A percentile compares a stretch with the other conserved stretches of the same genome.
Conservation (phyloP, 2,888 invertebrate genomes). For the Folsomia manolachei region DNA sequence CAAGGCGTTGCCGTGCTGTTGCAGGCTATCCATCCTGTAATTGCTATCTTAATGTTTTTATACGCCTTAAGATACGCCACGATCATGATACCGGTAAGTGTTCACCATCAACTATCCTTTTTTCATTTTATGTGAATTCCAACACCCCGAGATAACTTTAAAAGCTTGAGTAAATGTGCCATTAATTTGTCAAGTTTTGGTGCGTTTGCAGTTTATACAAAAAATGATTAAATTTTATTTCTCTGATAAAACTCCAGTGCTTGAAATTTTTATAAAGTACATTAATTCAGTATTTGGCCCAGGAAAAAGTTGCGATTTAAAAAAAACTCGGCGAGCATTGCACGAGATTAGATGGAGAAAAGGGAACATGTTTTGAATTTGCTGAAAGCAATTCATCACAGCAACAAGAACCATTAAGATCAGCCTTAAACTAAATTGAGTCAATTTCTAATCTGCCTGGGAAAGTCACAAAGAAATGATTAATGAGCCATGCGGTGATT, state of each 20-base stretch:
- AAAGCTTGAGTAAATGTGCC: neutral
- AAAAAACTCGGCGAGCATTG: too few relatives aligned
- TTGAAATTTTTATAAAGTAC: too few relatives aligned
- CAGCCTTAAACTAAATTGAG: too few relatives aligned
- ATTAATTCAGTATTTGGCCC: too few relatives aligned
- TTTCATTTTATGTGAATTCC: neutral
- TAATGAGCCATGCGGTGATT: neutral
- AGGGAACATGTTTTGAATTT: neutral
- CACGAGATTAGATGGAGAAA: too few relatives aligned
- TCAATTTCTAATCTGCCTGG: neutral
- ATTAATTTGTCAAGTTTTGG: neutral
- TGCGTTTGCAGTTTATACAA: too few relatives aligned
- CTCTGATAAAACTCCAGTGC: neutral
- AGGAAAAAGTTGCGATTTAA: too few relatives aligned
- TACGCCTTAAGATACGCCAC: neutral
- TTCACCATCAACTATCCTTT: neutral
- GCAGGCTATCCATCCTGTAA: too few relatives aligned
- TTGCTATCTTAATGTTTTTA: neutral
- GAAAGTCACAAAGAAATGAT: neutral
- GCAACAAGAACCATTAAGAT: too few relatives aligned
- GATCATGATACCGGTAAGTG: too few relatives aligned
- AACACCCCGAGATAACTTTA: neutral
- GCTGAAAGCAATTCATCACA: neutral
- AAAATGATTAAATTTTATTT: neutral
- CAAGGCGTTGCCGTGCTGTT: neutral